Base-by-base conservation (phyloP, 2,797 vertebrate species). In the Valencia hispanica region DNA sequence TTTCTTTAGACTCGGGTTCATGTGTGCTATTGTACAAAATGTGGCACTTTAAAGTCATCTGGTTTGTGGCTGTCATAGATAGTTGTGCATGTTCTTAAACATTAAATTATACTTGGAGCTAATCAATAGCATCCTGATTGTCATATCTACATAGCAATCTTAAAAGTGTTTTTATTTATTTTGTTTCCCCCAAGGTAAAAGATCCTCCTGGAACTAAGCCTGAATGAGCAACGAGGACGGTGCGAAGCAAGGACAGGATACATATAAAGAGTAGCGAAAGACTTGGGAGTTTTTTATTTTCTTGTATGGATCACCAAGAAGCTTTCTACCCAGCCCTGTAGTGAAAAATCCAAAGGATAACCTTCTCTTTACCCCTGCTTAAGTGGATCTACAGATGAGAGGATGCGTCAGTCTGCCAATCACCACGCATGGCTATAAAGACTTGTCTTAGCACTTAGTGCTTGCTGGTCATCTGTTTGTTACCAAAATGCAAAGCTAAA, bases 151-250 rank as follows among this genome's bases (percentile, higher is more conserved):
- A 47, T 17, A 4, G 68, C 30, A 30, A 41, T 47, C 53, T 47
- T 61, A 25, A 0, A 4, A 18, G n/a, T 70, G 70, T 14, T 74
- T n/a, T 11, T 1, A 14, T 45, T 68, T 70, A 25, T 0, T 22
- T 70, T 39, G n/a, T 65, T 57, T 14, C 22, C 20, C 59, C 39
- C 32, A 92, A 99, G 98, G 98, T 90, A 99, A 99, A 87, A 95
- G 98, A 87, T 99, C 96, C 70, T 93, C 97, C 79, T 97, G 96
- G 88, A 97, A 94, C 93, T 99, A 94, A 96, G 12, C 51, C 57
- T 41, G 63, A 36, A 5, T 50, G 36, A 11, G 72, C 27, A 34
- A 41, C 63, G 74, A 55, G 66, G 70, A 72, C 75, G 20, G 25
- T 15, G 5, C 36, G 18, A 79, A 68, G 61, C 70, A 7, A 66